Conservation (phyloP, 2,888 invertebrate species). For the Epinotia bilunana region DNA sequence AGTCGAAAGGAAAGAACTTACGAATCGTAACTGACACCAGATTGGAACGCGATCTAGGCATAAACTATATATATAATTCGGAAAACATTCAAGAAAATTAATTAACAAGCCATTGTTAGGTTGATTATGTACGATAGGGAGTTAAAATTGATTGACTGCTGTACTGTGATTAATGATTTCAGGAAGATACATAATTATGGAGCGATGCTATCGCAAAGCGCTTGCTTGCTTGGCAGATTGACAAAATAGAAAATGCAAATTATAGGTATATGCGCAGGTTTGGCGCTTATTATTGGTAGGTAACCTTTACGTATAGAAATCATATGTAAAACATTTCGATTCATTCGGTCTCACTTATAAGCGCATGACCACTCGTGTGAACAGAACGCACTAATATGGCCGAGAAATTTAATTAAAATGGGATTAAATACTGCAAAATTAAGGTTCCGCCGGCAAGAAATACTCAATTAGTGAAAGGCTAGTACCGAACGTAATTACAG, state of each 20-base stretch:
- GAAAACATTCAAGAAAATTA: slow-evolving; percentile 39
- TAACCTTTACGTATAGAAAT: not conserved
- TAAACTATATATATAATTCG: slow-evolving; percentile 16
- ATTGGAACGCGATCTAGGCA: slow-evolving; percentile 17
- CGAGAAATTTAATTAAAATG: not conserved
- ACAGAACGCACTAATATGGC: not conserved
- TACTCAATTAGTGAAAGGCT: slow-evolving; percentile 56
- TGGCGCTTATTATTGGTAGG: not conserved
- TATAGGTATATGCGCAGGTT: not conserved
- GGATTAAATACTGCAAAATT: not conserved
- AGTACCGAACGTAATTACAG: slow-evolving; percentile 58
- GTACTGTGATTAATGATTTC: not conserved
- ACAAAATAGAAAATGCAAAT: not conserved
- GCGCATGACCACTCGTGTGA: no score
- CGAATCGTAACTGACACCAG: not conserved
- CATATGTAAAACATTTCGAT: no score
- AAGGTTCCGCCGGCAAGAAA: slow-evolving; percentile 52
- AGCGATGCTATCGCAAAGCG: not conserved
- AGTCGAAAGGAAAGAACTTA: not conserved
- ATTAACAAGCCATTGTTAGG: slow-evolving; percentile 37
- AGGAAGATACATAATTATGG: not conserved
- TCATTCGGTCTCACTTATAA: no score
- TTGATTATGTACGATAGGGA: slow-evolving; percentile 19
- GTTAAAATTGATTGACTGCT: slow-evolving; percentile 30
- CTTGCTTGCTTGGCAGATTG: not conserved